Conservation (phyloP, 2,797 vertebrate species). For the Perodicticus potto region DNA sequence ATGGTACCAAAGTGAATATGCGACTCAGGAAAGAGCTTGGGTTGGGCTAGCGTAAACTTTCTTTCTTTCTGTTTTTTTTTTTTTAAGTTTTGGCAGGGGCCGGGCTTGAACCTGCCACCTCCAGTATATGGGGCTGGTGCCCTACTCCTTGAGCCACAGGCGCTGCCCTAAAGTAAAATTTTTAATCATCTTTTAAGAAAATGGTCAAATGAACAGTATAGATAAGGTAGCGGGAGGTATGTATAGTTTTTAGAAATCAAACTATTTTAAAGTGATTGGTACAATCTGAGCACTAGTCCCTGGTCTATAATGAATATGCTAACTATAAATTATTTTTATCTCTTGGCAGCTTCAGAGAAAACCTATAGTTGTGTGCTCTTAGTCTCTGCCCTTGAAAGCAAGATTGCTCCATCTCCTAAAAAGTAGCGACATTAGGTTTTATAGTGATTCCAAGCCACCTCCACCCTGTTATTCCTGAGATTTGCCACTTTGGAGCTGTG, state of each 20-base stretch:
- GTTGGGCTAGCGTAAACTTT: background rate
- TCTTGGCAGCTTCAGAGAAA: background rate
- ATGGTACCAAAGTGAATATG: background rate
- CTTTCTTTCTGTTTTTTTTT: background rate
- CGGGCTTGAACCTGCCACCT: too few relatives aligned
- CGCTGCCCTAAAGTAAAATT: background rate
- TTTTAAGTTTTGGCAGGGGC: too few relatives aligned
- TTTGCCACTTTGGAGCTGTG: background rate
- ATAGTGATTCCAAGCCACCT: background rate
- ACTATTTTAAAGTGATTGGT: background rate
- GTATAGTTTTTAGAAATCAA: conserved; percentile 15
- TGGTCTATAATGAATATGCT: background rate
- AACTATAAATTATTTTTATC: background rate
- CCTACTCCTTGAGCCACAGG: too few relatives aligned
- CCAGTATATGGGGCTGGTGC: too few relatives aligned
- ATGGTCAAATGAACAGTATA: background rate
- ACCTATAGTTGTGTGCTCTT: background rate
- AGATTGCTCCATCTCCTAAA: background rate
- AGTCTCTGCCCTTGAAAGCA: background rate
- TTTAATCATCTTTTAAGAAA: conserved; percentile 41
- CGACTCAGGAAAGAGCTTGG: background rate
- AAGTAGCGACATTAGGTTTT: background rate
- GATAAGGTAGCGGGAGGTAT: background rate
- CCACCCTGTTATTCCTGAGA: background rate
- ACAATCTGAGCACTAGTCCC: background rate